phyloP scores from a whole-genome alignment of 2,797 vertebrate species.

The Adelosebastes latens region DNA sequence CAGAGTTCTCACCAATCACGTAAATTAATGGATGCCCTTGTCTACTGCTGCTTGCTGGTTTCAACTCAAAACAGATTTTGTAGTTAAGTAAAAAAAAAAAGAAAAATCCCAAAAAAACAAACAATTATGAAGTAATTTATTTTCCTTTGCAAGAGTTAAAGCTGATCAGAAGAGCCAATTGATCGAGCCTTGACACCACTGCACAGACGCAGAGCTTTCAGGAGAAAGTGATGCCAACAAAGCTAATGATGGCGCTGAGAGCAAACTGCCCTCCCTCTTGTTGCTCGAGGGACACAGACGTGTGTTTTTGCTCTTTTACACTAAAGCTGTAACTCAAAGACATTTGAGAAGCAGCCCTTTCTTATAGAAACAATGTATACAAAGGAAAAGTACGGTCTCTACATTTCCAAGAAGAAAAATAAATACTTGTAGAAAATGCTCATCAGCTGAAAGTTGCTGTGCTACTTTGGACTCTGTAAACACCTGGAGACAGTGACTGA shows the following conservation, averaged over 20 bases:
- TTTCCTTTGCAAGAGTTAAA: constrained; percentile 63
- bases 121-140: constrained; percentile 72
- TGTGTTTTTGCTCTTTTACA: constrained; percentile 83
- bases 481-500: constrained; percentile 50
- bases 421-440: constrained; percentile 42
- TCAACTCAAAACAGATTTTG: constrained; percentile 74
- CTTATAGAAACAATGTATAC: constrained; percentile 80
- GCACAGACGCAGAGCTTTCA: constrained; percentile 68
- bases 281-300: constrained; percentile 78
- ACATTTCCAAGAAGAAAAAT: constrained; percentile 81
- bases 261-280: constrained; percentile 53
- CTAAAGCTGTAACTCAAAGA: constrained; percentile 86
- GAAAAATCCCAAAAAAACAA: neutral
- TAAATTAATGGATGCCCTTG: constrained; percentile 74
- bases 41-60: constrained; percentile 91
- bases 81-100: constrained; percentile 62
- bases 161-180: constrained; percentile 67
- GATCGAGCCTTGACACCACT: constrained; percentile 74
- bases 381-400: constrained; percentile 75
- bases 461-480: constrained; percentile 60
- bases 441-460: constrained; percentile 53
- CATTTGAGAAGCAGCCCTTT: constrained; percentile 86
- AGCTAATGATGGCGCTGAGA: constrained; percentile 77
- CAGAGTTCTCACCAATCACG: constrained; percentile 62
- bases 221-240: constrained; percentile 79